A percentile compares a stretch with the other conserved stretches of the same genome.
These are phyloP conservation scores for Hippocampus barbouri DNA, from an alignment of 2,113 vertebrate species.

Conservation along the genomic window DNA sequence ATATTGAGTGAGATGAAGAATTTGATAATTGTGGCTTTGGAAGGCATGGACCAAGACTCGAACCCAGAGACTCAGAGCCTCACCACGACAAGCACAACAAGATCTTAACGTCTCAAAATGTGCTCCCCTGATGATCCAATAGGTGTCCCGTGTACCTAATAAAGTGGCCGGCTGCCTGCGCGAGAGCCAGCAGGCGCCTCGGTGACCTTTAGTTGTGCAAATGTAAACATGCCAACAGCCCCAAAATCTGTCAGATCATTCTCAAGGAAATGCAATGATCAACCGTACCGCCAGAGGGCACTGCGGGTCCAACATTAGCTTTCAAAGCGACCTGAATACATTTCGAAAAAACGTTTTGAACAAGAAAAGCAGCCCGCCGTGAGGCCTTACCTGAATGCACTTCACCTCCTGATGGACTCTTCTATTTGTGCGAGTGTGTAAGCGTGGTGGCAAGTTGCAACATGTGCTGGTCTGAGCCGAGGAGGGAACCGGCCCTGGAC, in stretches of 20 bases:
- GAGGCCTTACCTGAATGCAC: constrained; percentile 12
- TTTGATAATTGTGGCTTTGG: too few species aligned
- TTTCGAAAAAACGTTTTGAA: neutral
- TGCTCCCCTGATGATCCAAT: too few species aligned
- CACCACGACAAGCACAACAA: too few species aligned
- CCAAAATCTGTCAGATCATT: neutral
- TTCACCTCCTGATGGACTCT: constrained; percentile 19
- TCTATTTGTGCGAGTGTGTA: constrained; percentile 27
- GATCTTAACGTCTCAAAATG: too few species aligned
- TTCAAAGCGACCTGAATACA: neutral
- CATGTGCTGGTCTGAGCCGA: too few species aligned
- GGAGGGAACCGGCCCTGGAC: too few species aligned
- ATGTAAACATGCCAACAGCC: neutral
- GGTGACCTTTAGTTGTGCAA: too few species aligned
- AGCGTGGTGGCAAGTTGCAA: constrained; percentile 36
- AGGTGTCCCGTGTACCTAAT: too few species aligned
- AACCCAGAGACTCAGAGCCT: too few species aligned
- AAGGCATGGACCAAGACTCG: too few species aligned
- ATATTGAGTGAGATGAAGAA: too few species aligned
- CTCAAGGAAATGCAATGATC: neutral
- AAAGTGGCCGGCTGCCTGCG: neutral
- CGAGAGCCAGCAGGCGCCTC: too few species aligned
- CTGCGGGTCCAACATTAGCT: constrained; percentile 2
- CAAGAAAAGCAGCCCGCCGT: neutral
- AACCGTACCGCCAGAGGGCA: constrained; percentile 47